These are phyloP conservation scores for Plecotus auritus DNA, from an alignment of 2,113 vertebrate genomes.

Conservation along the genomic window DNA sequence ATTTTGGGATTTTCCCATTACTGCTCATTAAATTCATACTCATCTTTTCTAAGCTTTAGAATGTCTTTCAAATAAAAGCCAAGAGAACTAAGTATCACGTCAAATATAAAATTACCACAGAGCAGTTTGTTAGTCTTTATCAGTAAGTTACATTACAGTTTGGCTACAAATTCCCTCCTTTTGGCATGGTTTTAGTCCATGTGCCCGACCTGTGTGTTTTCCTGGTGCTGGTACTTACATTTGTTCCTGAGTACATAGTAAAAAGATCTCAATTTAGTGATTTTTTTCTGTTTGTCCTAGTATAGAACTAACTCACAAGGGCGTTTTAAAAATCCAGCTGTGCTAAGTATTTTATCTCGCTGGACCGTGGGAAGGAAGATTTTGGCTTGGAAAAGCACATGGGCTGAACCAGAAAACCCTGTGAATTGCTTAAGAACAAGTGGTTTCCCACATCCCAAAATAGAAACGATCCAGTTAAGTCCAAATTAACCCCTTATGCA, in stretches of 20 bases:
- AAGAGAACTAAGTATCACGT: neutral
- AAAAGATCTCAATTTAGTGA: neutral
- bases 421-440: neutral
- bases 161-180: neutral
- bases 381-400: neutral
- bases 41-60: neutral
- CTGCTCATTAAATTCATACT: neutral
- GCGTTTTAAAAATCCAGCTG: conserved; percentile 28
- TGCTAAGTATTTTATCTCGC: neutral
- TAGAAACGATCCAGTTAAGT: neutral
- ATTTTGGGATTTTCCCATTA: neutral
- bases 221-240: neutral
- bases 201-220: neutral
- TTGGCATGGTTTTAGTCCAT: neutral
- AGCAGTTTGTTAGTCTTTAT: neutral
- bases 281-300: neutral
- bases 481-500: neutral
- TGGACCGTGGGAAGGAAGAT: neutral
- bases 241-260: neutral
- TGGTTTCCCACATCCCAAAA: neutral
- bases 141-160: neutral
- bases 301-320: conserved; percentile 29
- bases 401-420: neutral
- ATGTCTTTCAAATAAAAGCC: neutral
- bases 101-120: neutral